Percentiles rank a stretch among this genome's conserved stretches.
Conservation (phyloP, 1,140 invertebrate genomes). For the Aphidius ervi region DNA sequence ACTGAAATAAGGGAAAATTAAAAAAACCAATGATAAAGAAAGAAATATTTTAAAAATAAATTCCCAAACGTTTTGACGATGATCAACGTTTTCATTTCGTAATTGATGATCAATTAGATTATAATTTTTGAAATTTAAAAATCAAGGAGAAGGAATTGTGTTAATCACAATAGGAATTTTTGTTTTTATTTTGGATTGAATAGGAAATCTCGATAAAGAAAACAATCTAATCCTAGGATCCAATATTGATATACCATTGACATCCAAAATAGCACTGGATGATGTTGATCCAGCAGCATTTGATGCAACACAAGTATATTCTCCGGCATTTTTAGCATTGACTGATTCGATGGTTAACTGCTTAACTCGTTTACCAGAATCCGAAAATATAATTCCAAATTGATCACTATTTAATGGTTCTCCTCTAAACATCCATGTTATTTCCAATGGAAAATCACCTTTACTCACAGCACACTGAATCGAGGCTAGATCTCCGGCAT, state of each 20-base stretch:
- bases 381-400: constrained; percentile 59
- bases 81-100: too few relatives aligned
- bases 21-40: constrained; percentile 14
- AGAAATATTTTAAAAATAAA: background rate
- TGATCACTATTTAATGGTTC: constrained; percentile 46
- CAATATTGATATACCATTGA: constrained; percentile 61
- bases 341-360: constrained; percentile 68
- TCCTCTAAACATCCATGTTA: constrained; percentile 61
- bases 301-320: constrained; percentile 68
- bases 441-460: constrained; percentile 63
- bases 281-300: constrained; percentile 63
- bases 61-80: too few relatives aligned
- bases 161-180: too few relatives aligned
- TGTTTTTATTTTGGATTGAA: too few relatives aligned
- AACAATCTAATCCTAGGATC: too few relatives aligned
- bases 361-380: constrained; percentile 67
- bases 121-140: too few relatives aligned
- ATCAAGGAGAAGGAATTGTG: too few relatives aligned
- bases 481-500: constrained; percentile 59
- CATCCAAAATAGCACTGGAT: constrained; percentile 64
- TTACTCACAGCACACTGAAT: constrained; percentile 58
- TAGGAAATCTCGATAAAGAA: too few relatives aligned
- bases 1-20: constrained; percentile 54
- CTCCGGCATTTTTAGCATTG: constrained; percentile 65
- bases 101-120: too few relatives aligned